Evolutionary conservation across 2,113 vertebrate species (phyloP), one percentile per base, ranked within the genome.

Genomic region (Reinhardtius hippoglossoides): DNA sequence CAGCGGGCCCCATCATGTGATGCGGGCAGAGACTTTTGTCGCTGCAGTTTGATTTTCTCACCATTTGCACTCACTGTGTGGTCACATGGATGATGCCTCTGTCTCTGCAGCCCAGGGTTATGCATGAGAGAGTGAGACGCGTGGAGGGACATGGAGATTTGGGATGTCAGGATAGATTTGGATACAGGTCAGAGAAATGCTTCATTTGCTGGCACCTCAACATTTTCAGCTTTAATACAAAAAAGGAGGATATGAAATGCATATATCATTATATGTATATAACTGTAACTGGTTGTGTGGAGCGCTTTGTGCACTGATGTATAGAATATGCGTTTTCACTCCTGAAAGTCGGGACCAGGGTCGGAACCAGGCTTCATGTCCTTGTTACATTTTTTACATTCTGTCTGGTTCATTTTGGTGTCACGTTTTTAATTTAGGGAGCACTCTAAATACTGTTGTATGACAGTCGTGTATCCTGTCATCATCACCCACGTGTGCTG

Each of bases 81-180:
- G 27, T 52, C 61, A 48, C 74, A 71, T 52, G 67, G 62, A 24
- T 20, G 57, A 24, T 50, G 65, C 27, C 42, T 63, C 42, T 27
- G 9, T 80, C 56, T 74, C 58, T 72, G 71, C 56, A 66, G 67
- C 80, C 66, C 37, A 42, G 27, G 68, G 70, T 74, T 69, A 61
- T 59, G 52, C 78, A 82, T 77, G 70, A 76, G 56, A 65, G 37
- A 66, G 64, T 3, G 60, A 5, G 54, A 69, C 55, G 57, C 21
- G 46, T 23, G 54, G 71, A 55, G 79, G 31, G 48, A 74, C 68
- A 6, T 24, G 10, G 82, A 81, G 62, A 75, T 81, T 73, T 82
- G 48, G 50, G 44, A 57, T 67, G 67, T 74, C 78, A 76, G 63
- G 27, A 63, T 56, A 70, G 80, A 83, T 85, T 85, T 76, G 59